These are phyloP conservation scores for Leucoraja erinaceus DNA, from an alignment of 2,113 vertebrate genomes.

Conservation along the genomic window DNA sequence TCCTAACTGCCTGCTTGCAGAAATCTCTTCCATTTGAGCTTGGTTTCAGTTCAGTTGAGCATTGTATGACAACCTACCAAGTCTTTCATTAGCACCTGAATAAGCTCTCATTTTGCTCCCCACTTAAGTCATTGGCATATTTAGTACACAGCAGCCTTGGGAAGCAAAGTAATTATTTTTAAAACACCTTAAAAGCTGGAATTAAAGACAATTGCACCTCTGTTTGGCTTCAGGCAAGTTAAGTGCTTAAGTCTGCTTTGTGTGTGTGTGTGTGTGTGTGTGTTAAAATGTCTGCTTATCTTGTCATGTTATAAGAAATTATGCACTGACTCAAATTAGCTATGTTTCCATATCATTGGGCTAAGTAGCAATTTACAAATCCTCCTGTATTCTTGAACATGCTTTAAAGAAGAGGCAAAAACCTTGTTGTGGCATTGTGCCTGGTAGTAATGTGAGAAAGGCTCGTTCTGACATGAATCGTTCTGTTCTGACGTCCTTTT, in stretches of 20 bases:
- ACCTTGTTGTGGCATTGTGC: background rate
- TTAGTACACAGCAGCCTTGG: background rate
- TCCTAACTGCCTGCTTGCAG: background rate
- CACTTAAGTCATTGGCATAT: background rate
- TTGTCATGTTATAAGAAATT: background rate
- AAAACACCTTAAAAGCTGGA: background rate
- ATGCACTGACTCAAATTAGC: background rate
- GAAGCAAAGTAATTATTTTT: slow-evolving; percentile 14
- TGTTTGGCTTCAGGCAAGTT: background rate
- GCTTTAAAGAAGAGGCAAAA: background rate
- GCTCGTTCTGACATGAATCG: background rate
- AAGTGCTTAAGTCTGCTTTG: background rate
- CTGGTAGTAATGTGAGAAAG: background rate
- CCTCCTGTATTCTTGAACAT: background rate
- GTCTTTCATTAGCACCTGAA: background rate
- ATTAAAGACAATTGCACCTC: background rate
- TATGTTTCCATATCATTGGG: background rate
- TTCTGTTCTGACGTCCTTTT: no score
- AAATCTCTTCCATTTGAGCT: background rate
- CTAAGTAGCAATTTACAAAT: background rate
- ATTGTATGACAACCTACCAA: background rate
- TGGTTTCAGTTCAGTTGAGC: background rate
- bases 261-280: no score
- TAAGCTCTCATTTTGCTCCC: background rate
- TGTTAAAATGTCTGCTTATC: background rate